These are phyloP conservation scores for Hippocampus abdominalis DNA, from an alignment of 2,113 vertebrate species.

Conservation along the genomic window DNA sequence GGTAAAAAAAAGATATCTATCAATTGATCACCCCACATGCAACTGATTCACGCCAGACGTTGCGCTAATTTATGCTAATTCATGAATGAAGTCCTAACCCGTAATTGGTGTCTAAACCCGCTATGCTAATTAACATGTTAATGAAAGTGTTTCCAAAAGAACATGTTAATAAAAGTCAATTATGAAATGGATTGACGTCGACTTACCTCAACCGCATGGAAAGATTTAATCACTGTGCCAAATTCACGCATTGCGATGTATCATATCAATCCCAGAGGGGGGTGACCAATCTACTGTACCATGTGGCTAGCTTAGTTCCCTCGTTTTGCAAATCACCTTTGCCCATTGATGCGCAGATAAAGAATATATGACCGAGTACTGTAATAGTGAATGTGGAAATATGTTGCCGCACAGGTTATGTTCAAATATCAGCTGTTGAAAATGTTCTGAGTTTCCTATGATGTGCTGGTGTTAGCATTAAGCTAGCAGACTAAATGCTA, in stretches of 20 bases:
- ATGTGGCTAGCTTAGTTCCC: no score
- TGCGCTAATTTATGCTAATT: constrained; percentile 7
- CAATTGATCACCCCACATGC: neutral
- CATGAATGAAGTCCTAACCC: constrained; percentile 4
- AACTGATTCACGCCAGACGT: neutral
- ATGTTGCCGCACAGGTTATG: no score
- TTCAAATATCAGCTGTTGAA: no score
- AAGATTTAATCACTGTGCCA: neutral
- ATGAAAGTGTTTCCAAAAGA: neutral
- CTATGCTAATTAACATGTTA: constrained; percentile 10
- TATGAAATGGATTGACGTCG: neutral
- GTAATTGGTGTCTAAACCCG: neutral
- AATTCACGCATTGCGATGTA: no score
- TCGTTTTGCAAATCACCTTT: no score
- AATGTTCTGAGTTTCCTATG: neutral
- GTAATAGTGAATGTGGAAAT: no score
- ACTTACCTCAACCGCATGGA: neutral
- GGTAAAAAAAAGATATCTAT: constrained; percentile 12
- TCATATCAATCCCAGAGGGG: neutral
- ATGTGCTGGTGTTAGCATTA: neutral
- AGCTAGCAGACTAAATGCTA: no score
- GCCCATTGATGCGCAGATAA: no score
- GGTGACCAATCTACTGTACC: no score
- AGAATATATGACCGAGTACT: no score
- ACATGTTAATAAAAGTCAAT: neutral